Conservation (phyloP, 2,113 vertebrate species). For the Tupaia tana region DNA sequence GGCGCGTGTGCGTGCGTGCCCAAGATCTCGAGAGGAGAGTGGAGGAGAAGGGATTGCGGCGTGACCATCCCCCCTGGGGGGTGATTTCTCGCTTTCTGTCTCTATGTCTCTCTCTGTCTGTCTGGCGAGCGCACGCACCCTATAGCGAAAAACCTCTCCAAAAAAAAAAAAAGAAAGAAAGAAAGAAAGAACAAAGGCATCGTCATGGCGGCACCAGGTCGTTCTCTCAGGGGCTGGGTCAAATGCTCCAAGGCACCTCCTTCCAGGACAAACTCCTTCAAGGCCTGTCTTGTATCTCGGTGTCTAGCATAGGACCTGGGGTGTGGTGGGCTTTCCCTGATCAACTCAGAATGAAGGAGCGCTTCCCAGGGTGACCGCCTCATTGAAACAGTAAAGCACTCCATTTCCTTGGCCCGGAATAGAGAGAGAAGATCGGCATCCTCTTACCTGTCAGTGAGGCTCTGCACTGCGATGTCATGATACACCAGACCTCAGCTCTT, state of each 20-base stretch:
- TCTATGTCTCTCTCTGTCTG: too few species aligned
- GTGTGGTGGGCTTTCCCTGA: background rate
- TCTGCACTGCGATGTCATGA: background rate
- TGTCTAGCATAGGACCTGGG: background rate
- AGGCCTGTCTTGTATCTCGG: background rate
- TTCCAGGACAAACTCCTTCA: background rate
- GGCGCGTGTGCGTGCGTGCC: too few species aligned
- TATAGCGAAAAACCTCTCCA: too few species aligned
- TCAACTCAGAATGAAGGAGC: background rate
- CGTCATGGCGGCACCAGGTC: background rate
- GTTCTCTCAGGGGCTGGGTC: background rate
- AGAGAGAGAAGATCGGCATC: background rate
- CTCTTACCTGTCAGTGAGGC: background rate
- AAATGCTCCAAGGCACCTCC: background rate
- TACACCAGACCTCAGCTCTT: background rate
- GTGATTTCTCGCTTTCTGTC: too few species aligned
- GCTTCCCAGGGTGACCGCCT: background rate
- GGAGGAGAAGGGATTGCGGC: too few species aligned
- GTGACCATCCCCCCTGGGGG: too few species aligned
- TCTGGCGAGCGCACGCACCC: too few species aligned
- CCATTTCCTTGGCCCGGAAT: too few species aligned
- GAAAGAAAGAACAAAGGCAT: background rate
- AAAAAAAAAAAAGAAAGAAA: too few species aligned
- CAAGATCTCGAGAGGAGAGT: too few species aligned
- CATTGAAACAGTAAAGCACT: background rate